Conservation (phyloP, 2,113 vertebrate species). For the Chlorocebus sabaeus region DNA sequence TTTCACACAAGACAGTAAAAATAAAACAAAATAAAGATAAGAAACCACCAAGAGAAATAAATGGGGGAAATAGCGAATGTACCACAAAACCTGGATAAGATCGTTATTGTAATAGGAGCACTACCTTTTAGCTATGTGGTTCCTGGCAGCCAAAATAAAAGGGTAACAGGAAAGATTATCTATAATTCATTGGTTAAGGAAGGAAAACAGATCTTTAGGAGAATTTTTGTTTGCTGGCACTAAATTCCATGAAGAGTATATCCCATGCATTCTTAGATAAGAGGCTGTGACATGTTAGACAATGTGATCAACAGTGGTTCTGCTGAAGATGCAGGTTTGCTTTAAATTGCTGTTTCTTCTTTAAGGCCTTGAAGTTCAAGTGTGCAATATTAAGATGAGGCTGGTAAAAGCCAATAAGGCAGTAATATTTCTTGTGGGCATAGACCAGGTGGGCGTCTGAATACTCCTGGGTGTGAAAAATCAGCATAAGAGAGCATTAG, state of each 20-base stretch:
- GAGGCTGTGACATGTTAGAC: background rate
- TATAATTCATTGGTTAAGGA: background rate
- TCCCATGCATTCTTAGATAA: background rate
- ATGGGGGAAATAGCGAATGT: fast-evolving
- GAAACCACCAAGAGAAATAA: background rate
- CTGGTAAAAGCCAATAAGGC: background rate
- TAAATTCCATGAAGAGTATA: background rate
- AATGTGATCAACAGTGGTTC: background rate
- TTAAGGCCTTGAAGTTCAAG: background rate
- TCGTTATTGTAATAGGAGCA: background rate
- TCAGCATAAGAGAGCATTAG: background rate
- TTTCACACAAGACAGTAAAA: background rate
- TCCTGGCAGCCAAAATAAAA: background rate
- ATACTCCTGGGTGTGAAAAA: background rate
- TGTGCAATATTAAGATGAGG: background rate
- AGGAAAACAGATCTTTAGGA: background rate
- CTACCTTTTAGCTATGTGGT: background rate
- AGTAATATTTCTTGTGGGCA: background rate
- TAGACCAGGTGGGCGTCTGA: background rate
- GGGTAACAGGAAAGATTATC: background rate
- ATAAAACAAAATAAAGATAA: slow-evolving; percentile 43
- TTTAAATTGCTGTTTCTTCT: background rate
- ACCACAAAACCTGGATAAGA: background rate
- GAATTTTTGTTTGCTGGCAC: background rate
- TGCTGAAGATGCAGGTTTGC: background rate